Conservation (phyloP, 2,797 vertebrate genomes). For the Myotis planiceps region DNA sequence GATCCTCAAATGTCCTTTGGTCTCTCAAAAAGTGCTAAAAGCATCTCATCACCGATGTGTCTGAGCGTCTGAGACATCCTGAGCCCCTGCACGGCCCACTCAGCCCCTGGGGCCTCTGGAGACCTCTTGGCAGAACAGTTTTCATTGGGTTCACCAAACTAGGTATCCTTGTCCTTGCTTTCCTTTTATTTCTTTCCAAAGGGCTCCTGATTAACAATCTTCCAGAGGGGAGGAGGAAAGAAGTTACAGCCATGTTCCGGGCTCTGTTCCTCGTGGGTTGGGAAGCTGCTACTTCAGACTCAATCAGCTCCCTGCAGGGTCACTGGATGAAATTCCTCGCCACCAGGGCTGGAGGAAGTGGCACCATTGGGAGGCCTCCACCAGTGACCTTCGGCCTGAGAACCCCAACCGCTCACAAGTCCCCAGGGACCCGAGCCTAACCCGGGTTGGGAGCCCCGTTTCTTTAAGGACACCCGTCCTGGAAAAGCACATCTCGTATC, state of each 20-base stretch:
- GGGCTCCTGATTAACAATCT: conserved; percentile 54
- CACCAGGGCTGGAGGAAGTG: background rate
- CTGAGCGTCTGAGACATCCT: background rate
- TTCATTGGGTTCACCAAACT: conserved; percentile 40
- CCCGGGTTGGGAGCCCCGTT: background rate
- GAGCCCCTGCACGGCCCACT: fast-evolving
- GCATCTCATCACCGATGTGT: background rate
- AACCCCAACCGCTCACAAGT: background rate
- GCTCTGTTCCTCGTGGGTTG: conserved; percentile 39
- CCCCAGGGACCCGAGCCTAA: background rate
- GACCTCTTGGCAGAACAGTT: background rate
- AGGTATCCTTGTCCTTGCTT: conserved; percentile 12
- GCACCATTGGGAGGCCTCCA: background rate
- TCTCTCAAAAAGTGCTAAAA: background rate
- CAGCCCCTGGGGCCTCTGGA: fast-evolving
- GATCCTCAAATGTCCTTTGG: background rate
- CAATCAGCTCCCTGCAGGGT: conserved; percentile 72
- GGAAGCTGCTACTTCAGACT: conserved; percentile 60
- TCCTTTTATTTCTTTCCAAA: conserved; percentile 48
- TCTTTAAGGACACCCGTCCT: background rate
- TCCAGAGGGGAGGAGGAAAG: conserved; percentile 49
- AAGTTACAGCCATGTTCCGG: conserved; percentile 54
- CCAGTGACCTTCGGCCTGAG: background rate
- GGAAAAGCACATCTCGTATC: background rate
- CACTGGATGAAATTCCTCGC: conserved; percentile 52